These are phyloP conservation scores for Dysmachus trigonus DNA, from an alignment of 2,888 invertebrate genomes.

Conservation along the genomic window DNA sequence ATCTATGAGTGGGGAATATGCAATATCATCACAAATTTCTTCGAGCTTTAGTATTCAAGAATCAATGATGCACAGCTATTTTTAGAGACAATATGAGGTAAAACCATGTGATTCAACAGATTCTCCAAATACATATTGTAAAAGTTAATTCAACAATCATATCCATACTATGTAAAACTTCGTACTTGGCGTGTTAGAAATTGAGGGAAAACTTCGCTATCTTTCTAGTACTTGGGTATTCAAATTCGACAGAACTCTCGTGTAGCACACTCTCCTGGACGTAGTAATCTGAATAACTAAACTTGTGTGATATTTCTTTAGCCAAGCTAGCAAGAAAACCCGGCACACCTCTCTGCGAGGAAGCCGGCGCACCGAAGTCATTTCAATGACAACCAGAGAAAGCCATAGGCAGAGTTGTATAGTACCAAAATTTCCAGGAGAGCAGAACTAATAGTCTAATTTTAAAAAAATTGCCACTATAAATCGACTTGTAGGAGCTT, in stretches of 20 bases:
- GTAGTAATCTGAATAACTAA: not conserved
- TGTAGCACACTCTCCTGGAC: not conserved
- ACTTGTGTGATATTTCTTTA: not conserved
- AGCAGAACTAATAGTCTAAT: not conserved
- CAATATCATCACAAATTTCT: not conserved
- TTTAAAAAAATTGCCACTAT: not conserved
- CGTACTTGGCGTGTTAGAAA: not conserved
- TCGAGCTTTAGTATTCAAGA: not conserved
- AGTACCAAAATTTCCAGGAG: not conserved
- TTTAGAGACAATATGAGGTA: not conserved
- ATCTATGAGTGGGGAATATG: not conserved
- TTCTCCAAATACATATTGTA: not conserved
- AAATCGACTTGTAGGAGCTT: not conserved
- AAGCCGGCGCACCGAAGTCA: not conserved
- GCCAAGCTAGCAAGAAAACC: not conserved
- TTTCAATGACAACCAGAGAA: not conserved
- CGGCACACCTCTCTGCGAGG: not conserved
- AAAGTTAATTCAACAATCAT: not conserved
- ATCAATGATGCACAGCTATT: not conserved
- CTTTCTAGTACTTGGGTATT: not conserved
- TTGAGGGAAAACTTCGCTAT: not conserved
- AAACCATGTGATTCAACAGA: not conserved
- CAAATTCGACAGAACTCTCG: not conserved
- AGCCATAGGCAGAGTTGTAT: not conserved
- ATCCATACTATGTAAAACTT: not conserved